Conservation (phyloP, 2,888 invertebrate species). For the Pandemis cinnamomeana region DNA sequence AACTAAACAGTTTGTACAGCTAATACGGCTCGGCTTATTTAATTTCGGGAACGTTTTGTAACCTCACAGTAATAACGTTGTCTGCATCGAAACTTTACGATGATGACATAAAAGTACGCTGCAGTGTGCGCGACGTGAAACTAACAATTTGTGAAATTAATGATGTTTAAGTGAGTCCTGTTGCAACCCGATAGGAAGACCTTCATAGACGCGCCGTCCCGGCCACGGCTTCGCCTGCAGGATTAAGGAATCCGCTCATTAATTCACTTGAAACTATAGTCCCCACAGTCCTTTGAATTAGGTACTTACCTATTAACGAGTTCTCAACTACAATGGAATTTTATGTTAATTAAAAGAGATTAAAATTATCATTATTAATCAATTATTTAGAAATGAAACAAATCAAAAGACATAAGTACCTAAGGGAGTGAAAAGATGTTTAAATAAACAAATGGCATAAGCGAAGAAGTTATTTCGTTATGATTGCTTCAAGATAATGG, state of each 20-base stretch:
- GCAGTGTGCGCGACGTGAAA: slow-evolving; percentile 23
- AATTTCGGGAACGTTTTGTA: neutral
- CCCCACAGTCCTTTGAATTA: slow-evolving; percentile 9
- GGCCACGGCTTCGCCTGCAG: slow-evolving; percentile 64
- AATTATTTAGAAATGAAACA: neutral
- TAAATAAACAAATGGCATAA: neutral
- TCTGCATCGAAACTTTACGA: slow-evolving; percentile 17
- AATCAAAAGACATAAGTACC: neutral
- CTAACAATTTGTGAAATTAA: slow-evolving; percentile 37
- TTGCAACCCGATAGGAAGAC: slow-evolving; percentile 74
- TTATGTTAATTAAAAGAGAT: neutral
- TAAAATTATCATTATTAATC: neutral
- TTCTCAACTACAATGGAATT: neutral
- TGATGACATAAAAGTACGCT: slow-evolving; percentile 33
- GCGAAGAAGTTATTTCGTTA: no score
- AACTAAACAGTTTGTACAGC: slow-evolving; percentile 20
- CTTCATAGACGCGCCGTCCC: slow-evolving; percentile 53
- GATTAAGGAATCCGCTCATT: slow-evolving; percentile 74
- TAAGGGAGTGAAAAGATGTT: neutral
- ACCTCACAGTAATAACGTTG: neutral
- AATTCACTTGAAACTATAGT: slow-evolving; percentile 47
- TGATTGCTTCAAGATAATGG: no score
- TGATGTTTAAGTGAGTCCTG: slow-evolving; percentile 50
- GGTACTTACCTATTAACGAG: neutral
- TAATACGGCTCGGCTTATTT: slow-evolving; percentile 13